Conservation (phyloP, 2,888 invertebrate genomes). For the Cataglyphis livida region DNA sequence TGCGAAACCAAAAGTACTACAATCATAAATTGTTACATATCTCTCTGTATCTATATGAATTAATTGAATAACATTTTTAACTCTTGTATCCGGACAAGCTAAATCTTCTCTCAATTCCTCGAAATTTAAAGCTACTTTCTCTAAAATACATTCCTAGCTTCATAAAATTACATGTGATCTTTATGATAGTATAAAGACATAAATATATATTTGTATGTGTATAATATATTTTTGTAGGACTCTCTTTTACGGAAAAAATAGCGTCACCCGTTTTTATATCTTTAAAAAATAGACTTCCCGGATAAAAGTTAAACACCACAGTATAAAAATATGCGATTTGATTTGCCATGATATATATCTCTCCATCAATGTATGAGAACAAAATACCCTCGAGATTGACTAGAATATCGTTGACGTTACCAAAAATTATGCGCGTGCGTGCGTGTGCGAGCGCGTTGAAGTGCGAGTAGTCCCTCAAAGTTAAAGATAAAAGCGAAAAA, state of each 20-base stretch:
- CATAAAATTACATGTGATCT: constrained; percentile 16
- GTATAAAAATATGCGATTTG: neutral
- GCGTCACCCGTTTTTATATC: constrained; percentile 32
- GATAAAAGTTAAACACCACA: constrained; percentile 11
- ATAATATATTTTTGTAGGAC: constrained; percentile 19
- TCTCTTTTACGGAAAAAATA: constrained; percentile 23
- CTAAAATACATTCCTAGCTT: constrained; percentile 30
- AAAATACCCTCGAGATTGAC: neutral
- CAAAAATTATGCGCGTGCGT: constrained; percentile 21
- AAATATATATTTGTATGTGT: constrained; percentile 29
- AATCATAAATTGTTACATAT: constrained; percentile 1
- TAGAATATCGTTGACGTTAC: constrained; percentile 10
- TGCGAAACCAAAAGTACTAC: neutral
- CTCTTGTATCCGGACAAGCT: constrained; percentile 30
- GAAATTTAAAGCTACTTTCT: constrained; percentile 28
- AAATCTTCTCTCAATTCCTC: constrained; percentile 22
- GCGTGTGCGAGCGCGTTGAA: constrained; percentile 15
- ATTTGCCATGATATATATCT: neutral
- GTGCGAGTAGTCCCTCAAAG: constrained; percentile 34
- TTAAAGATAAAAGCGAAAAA: constrained; percentile 45
- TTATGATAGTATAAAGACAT: constrained; percentile 40
- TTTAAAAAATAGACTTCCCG: constrained; percentile 30
- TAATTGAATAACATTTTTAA: constrained; percentile 27
- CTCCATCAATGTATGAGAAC: neutral
- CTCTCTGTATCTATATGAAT: neutral